Conservation (phyloP, 2,888 invertebrate species). For the Sinohyriopsis cumingii region DNA sequence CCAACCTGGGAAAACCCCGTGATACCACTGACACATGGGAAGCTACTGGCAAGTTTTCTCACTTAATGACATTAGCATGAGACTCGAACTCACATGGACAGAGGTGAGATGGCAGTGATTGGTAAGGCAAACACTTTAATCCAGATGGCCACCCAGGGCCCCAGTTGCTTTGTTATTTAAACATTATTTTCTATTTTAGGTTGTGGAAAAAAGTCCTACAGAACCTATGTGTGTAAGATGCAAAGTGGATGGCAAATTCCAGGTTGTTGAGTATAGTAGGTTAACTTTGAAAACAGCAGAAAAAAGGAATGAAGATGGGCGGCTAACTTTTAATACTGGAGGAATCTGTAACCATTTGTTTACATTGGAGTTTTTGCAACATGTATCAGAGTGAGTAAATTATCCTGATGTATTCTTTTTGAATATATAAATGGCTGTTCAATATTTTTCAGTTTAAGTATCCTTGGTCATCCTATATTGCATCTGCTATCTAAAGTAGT, state of each 20-base stretch:
- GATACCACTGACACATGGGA: too few species aligned
- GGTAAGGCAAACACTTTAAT: too few species aligned
- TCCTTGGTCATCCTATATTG: too few species aligned
- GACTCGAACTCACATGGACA: too few species aligned
- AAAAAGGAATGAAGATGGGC: slow-evolving; percentile 81
- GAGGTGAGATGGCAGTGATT: too few species aligned
- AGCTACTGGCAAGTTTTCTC: too few species aligned
- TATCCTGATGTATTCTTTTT: background rate
- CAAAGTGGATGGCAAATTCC: slow-evolving; percentile 89
- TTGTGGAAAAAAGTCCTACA: slow-evolving; percentile 90
- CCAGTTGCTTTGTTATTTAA: background rate
- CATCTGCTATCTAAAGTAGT: too few species aligned
- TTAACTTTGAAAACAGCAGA: slow-evolving; percentile 90
- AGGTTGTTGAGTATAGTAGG: slow-evolving; percentile 96
- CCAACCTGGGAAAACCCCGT: too few species aligned
- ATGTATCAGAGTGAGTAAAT: slow-evolving; percentile 77
- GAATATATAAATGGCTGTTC: background rate
- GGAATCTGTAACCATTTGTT: slow-evolving; percentile 99
- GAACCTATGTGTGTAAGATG: slow-evolving; percentile 98
- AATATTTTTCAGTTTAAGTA: background rate
- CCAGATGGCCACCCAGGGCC: too few species aligned
- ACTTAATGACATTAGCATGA: too few species aligned
- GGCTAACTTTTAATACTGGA: slow-evolving; percentile 92
- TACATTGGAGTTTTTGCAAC: slow-evolving; percentile 86
- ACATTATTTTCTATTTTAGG: slow-evolving; percentile 67